Base-by-base conservation (phyloP, 2,888 invertebrate genomes). In the Torymus aiolomorphi region DNA sequence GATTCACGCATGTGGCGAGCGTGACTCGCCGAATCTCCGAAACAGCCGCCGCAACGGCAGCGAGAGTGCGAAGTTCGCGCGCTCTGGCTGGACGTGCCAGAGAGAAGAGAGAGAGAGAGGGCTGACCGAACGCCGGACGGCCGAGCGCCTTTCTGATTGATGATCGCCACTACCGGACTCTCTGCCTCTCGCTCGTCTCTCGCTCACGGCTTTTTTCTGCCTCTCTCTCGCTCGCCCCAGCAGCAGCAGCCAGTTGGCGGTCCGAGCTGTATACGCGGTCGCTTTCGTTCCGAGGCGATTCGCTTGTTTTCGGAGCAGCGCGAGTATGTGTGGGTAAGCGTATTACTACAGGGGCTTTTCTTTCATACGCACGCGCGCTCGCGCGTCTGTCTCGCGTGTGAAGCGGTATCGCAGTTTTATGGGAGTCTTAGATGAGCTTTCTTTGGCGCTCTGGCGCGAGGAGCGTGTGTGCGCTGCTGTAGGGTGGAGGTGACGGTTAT, bases 101-200 rank as follows among this genome's bases (percentile, higher is more conserved):
- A 42, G 42, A 42, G 42, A 42, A 10, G 86, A 84, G 86, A 85
- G 85, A 4, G 86, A 85, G 86, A 85, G 85, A 85, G 86, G 85
- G 86, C 86, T 80, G 78, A 80, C 80, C 80, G 76, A 80, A 78
- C 76, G 88, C 87, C 88, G 88, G 87, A 88, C 86, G 88, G 87
- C 86, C 86, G 88, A 87, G 87, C 86, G 87, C 87, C 85, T 86
- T 86, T 85, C 87, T 88, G 88, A 87, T 87, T 87, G 89, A 89
- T 89, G 90, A 90, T 89, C 89, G 87, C 89, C 87, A 88, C 88
- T 86, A 85, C 85, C 84, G 89, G 88, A 88, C 88, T 88, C 87
- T 85, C 83, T 87, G 84, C 85, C 86, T 84, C 84, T 72, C 84
- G 83, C 82, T 76, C 83, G 79, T 62, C 72, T 65, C 76, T 74